Evolutionary conservation across 2,888 invertebrate genomes (phyloP).

Genomic region (Trissolcus brochymenae): DNA sequence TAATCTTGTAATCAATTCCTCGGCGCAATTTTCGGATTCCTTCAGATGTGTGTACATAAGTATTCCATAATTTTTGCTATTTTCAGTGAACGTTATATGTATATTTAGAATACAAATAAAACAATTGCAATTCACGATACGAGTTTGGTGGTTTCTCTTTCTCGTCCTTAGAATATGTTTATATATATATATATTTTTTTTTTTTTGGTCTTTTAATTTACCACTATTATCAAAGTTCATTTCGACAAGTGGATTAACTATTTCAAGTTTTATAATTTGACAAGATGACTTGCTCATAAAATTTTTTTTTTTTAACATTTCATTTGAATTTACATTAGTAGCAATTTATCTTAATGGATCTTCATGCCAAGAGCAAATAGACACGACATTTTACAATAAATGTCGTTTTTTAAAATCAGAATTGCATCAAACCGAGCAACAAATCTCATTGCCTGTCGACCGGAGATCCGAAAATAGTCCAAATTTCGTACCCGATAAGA

Average conservation of each 20-base stretch:
- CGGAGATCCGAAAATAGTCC: too few relatives aligned
- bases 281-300: too few relatives aligned
- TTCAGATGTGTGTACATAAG: conserved; percentile 37
- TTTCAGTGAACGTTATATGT: conserved; percentile 44
- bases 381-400: conserved; percentile 40
- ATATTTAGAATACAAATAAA: conserved; percentile 42
- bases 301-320: too few relatives aligned
- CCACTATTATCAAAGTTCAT: too few relatives aligned
- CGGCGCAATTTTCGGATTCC: conserved; percentile 13
- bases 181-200: too few relatives aligned
- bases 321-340: conserved; percentile 10
- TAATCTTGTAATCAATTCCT: conserved; percentile 9
- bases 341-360: conserved; percentile 14
- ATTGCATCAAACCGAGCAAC: conserved; percentile 11
- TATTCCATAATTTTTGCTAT: conserved; percentile 30
- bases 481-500: too few relatives aligned
- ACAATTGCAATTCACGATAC: conserved; percentile 1
- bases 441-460: not conserved
- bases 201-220: too few relatives aligned
- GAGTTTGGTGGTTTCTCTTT: not conserved
- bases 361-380: conserved; percentile 37
- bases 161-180: not conserved
- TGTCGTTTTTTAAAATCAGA: conserved; percentile 26
- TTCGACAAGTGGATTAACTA: conserved; percentile 2
- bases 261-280: too few relatives aligned